Conservation (phyloP, 2,797 vertebrate species). For the Chiloscyllium punctatum region DNA sequence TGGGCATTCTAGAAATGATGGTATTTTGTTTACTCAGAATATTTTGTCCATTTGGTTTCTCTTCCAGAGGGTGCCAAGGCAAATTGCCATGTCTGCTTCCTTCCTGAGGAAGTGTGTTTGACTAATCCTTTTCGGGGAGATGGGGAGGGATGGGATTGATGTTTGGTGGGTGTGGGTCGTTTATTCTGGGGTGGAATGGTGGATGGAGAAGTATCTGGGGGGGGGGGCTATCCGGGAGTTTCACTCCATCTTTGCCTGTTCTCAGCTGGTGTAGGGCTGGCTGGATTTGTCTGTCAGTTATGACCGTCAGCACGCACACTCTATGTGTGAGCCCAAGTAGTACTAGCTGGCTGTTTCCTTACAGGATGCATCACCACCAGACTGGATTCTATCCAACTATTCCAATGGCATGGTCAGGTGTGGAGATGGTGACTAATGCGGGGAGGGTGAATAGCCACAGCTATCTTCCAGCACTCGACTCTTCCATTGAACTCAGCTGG, state of each 20-base stretch:
- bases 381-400: too few species aligned
- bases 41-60: not conserved
- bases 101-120: not conserved
- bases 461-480: not conserved
- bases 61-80: not conserved
- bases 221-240: too few species aligned
- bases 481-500: not conserved
- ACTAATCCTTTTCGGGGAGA: too few species aligned
- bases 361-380: not conserved
- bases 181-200: too few species aligned
- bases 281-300: not conserved
- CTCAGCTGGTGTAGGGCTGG: not conserved
- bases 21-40: too few species aligned
- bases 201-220: too few species aligned
- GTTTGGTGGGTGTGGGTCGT: too few species aligned
- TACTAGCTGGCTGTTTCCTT: not conserved
- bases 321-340: not conserved
- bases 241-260: not conserved
- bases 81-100: not conserved
- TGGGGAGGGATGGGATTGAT: too few species aligned
- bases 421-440: too few species aligned
- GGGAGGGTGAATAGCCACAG: not conserved
- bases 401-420: too few species aligned
- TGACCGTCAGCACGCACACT: not conserved
- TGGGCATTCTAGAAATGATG: too few species aligned